Evolutionary conservation across 2,797 vertebrate species (phyloP).

Genomic region (Tolypeutes matacus): DNA sequence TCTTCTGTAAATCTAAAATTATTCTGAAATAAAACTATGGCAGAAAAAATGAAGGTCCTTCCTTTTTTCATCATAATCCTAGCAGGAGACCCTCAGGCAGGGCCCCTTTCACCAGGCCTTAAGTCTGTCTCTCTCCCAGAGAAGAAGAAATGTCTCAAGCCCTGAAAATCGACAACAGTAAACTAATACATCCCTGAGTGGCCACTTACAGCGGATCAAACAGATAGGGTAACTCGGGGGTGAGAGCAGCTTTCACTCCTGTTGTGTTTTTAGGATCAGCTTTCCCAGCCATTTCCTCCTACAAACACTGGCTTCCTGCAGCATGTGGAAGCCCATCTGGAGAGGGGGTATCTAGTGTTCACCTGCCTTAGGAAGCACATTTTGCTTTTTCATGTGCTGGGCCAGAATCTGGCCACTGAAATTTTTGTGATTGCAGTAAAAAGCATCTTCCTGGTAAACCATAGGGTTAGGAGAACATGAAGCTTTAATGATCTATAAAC

Average conservation of each 20-base stretch:
- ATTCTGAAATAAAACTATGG: neutral
- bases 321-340: neutral
- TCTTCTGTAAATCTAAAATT: constrained; percentile 7
- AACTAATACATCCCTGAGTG: neutral
- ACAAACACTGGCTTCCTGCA: neutral
- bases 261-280: neutral
- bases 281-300: neutral
- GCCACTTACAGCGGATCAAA: fast-evolving
- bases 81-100: neutral
- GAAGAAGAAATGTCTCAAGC: neutral
- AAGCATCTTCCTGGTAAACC: neutral
- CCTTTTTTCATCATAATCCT: neutral
- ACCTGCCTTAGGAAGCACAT: neutral
- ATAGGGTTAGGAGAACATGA: neutral
- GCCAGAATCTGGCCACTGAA: neutral
- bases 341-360: too few species aligned
- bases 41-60: neutral
- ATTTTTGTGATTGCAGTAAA: neutral
- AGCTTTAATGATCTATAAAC: neutral
- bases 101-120: neutral
- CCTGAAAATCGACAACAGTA: neutral
- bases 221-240: neutral
- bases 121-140: neutral
- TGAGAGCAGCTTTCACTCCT: neutral
- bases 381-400: neutral